Evolutionary conservation across 2,113 vertebrate species (phyloP).

Genomic region (Neotoma lepida): DNA sequence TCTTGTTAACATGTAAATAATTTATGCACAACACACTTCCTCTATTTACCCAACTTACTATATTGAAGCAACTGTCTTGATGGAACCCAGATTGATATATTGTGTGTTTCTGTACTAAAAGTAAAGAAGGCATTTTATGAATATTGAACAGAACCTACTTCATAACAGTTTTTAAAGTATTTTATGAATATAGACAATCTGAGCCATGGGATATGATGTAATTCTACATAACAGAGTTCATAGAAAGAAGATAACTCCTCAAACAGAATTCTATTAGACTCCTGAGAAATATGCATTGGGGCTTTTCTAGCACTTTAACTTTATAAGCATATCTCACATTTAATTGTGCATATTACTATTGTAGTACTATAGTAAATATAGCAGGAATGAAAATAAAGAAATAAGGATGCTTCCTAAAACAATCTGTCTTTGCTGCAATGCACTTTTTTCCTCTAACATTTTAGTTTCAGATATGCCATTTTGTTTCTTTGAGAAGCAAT

Average conservation of each 20-base stretch:
- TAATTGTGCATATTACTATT: constrained; percentile 11
- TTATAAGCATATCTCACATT: constrained; percentile 42
- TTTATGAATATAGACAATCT: constrained; percentile 84
- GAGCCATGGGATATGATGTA: constrained; percentile 82
- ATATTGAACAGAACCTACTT: constrained; percentile 74
- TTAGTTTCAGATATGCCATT: constrained; percentile 9
- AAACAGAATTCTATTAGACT: constrained; percentile 28
- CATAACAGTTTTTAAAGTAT: constrained; percentile 64
- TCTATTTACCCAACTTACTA: constrained; percentile 80
- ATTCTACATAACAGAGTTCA: constrained; percentile 73
- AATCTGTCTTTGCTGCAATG: constrained; percentile 34
- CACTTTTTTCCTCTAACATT: neutral
- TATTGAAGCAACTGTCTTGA: constrained; percentile 75
- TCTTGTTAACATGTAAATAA: constrained; percentile 85
- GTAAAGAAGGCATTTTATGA: constrained; percentile 77
- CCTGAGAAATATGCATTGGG: neutral
- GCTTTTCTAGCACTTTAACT: constrained; percentile 34
- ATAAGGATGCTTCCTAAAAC: constrained; percentile 6
- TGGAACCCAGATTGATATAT: constrained; percentile 79
- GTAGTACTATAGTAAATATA: neutral
- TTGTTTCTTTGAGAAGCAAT: constrained; percentile 20
- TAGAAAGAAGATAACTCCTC: constrained; percentile 52
- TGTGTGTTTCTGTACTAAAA: constrained; percentile 80
- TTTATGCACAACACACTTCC: constrained; percentile 79
- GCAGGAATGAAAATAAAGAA: constrained; percentile 16